These are phyloP conservation scores for Panzeria rudis DNA, from an alignment of 2,888 invertebrate genomes.

Conservation along the genomic window DNA sequence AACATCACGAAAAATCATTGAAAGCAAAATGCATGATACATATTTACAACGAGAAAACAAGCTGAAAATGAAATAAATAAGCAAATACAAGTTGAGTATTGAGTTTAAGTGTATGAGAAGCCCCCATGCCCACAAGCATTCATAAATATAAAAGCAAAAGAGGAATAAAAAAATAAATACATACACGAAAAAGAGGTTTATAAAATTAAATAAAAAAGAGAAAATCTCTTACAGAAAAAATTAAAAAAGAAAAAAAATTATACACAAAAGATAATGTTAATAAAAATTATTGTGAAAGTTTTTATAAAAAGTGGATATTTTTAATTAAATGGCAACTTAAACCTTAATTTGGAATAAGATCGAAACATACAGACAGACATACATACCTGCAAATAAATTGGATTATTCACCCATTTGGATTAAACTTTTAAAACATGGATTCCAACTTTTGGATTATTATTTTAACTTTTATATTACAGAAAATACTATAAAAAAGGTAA, in stretches of 20 bases:
- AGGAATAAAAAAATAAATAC: slow-evolving; percentile 32
- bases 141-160: slow-evolving; percentile 32
- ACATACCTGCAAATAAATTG: background rate
- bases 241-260: slow-evolving; percentile 14
- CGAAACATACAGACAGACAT: background rate
- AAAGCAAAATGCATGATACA: slow-evolving; percentile 66
- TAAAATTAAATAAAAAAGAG: slow-evolving; percentile 47
- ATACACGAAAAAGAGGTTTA: background rate
- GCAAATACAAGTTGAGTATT: background rate
- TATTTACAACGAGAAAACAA: slow-evolving; percentile 53
- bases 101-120: background rate
- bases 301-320: slow-evolving; percentile 14
- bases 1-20: slow-evolving; percentile 61
- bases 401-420: slow-evolving; percentile 22
- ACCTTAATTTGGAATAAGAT: slow-evolving; percentile 26
- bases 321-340: slow-evolving; percentile 29
- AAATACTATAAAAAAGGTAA: background rate
- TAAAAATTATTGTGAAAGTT: slow-evolving; percentile 68
- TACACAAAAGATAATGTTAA: background rate
- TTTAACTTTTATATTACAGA: slow-evolving; percentile 4
- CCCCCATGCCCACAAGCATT: slow-evolving; percentile 13
- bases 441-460: slow-evolving; percentile 35
- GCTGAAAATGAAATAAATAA: slow-evolving; percentile 43
- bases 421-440: slow-evolving; percentile 42
- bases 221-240: slow-evolving; percentile 27